Base-by-base conservation (phyloP, 2,797 vertebrate genomes). In the Rhabdomys pumilio region DNA sequence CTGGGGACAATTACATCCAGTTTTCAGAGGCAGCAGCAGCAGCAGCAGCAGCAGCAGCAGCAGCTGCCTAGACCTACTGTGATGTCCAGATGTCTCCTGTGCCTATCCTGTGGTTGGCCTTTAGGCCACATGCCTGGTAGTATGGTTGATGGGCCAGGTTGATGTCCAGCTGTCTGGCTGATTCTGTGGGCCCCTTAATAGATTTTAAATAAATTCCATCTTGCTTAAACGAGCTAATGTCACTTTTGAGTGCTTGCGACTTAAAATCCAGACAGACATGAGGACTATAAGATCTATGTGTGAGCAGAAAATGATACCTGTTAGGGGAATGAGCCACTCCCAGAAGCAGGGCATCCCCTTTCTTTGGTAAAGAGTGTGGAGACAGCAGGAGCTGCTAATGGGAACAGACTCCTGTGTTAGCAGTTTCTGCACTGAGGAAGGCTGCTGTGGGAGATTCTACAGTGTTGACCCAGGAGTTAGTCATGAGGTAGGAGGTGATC, bases 141-240 rank as follows among this genome's bases (percentile, higher is more conserved):
- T 61, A 81, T 57, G 47, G 61, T 15, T 31, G 20, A 63, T 17
- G 9, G 59, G 20, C 19, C 24, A 67, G n/a, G 20, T 38, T 87
- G 87, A 72, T n/a, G 34, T 84, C 34, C 41, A 61, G 83, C 63
- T 76, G 38, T 41, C 65, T 81, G 80, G 15, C 38, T 50, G 63
- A 63, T 63, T 50, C 44, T 81, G 38, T 90, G 61, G 53, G 63
- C 67, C 79, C 22, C 75, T 12, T 14, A 5, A 2, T n/a, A 59
- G 15, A 65, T 41, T 86, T 44, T 31, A 55, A 73, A 90, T 55
- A 67, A 96, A 80, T 67, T 61, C 38, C 12, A 55, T 50, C 57
- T 93, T 84, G 72, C 57, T 38, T 61, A 91, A 80, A 55, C 76
- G 44, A 44, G 55, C 34, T 44, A 81, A 19, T 89, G 86, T 94